Evolutionary conservation across 2,113 vertebrate species (phyloP).

Genomic region (Cichladusa arquata): DNA sequence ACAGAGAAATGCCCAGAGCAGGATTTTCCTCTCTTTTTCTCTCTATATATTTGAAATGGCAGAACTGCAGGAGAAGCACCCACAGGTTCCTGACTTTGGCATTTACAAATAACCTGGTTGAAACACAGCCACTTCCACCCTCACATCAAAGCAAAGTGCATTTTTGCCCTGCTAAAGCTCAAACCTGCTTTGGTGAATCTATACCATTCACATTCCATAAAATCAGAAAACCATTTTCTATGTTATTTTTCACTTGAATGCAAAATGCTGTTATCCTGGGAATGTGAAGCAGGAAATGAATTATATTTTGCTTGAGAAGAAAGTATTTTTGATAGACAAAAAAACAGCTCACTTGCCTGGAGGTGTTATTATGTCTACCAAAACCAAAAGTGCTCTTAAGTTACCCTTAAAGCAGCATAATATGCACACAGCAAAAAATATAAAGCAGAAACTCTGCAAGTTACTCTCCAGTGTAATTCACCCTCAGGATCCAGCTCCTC

Average conservation of each 20-base stretch:
- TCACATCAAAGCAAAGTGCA: not conserved
- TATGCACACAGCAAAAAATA: constrained; percentile 11
- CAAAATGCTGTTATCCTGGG: not conserved
- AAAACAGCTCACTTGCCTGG: not conserved
- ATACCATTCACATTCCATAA: not conserved
- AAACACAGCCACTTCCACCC: not conserved
- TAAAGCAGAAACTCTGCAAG: not conserved
- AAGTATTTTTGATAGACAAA: not conserved
- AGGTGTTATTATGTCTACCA: constrained; percentile 22
- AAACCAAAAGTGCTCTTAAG: constrained; percentile 17
- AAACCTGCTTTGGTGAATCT: not conserved
- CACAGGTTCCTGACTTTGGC: not conserved
- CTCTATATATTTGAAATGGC: rapidly evolving
- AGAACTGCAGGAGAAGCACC: not conserved
- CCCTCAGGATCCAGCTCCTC: not conserved
- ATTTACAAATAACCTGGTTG: not conserved
- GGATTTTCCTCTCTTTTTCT: not conserved
- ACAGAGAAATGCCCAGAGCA: not conserved
- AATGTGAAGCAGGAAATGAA: not conserved
- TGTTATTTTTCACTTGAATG: constrained; percentile 8
- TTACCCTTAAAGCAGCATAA: constrained; percentile 10
- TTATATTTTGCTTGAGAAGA: not conserved
- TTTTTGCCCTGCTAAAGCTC: not conserved
- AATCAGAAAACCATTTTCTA: not conserved
- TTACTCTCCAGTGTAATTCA: not conserved